phyloP scores from a whole-genome alignment of 2,797 vertebrate genomes.

The Furcifer pardalis region DNA sequence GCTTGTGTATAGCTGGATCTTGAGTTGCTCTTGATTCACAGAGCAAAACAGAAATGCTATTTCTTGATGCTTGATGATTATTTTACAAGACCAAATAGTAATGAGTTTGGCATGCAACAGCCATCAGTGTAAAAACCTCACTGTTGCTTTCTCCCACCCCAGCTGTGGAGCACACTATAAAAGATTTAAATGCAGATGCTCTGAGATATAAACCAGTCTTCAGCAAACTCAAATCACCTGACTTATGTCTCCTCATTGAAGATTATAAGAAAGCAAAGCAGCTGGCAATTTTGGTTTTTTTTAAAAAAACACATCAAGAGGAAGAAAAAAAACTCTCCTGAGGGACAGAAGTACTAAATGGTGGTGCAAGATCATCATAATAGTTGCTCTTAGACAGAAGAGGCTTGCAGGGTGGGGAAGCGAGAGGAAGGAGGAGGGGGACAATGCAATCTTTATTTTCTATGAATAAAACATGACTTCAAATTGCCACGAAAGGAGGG shows the following conservation, averaged over 20 bases:
- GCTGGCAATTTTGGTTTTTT: no score
- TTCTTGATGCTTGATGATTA: neutral
- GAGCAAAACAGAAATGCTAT: neutral
- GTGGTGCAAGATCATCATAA: neutral
- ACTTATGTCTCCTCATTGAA: neutral
- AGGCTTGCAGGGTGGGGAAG: neutral
- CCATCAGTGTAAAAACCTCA: neutral
- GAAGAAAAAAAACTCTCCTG: neutral
- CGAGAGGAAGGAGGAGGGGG: neutral
- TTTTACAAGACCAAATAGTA: constrained; percentile 1
- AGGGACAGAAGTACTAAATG: neutral
- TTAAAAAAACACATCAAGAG: neutral
- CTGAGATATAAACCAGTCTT: neutral
- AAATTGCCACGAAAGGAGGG: constrained; percentile 9
- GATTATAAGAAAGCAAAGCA: neutral
- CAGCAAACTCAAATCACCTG: neutral
- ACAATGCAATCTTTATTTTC: constrained; percentile 44
- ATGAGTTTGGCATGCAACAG: neutral
- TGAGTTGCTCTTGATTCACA: neutral
- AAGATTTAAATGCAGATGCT: neutral
- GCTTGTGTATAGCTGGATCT: neutral
- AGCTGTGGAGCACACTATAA: neutral
- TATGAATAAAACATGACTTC: constrained; percentile 38
- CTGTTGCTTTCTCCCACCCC: neutral
- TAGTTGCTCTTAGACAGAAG: neutral